Evolutionary conservation across 1,140 invertebrate genomes (phyloP), one percentile per base, ranked within the genome.

Genomic region (Drosophila nikananu): DNA sequence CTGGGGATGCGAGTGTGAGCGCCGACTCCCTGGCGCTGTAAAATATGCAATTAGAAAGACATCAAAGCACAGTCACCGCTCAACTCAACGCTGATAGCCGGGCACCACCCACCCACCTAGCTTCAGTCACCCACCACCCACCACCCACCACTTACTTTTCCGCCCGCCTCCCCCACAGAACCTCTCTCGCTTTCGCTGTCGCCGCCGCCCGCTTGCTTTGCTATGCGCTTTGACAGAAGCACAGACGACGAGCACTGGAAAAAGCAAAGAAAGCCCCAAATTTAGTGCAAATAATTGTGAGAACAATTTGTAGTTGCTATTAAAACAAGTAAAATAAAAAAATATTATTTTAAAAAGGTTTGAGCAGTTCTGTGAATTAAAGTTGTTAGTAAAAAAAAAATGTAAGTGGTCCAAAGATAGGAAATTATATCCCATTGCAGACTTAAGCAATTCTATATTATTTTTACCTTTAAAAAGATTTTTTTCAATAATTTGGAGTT

Each of bases 21-120:
- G 57, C 51, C 58, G 61, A 71, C 68, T 90, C 68, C 72, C 67
- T 75, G 76, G 81, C 86, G 76, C 86, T 89, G 81, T 90, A 90
- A 90, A 90, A 90, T 90, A 90, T 90, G 86, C 86, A 90, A 90
- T 90, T 90, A 90, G 86, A 90, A 86, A 84, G 71, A 91, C 86
- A 90, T 90, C 86, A 90, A 90, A 90, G 86, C 86, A 61, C 64
- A 80, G 68, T 37, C 71, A 66, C 76, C 77, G 77, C 77, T 61
- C 77, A 78, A 59, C 77, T 61, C 77, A 71, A 37, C 59, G 58
- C 58, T 79, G 65, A 78, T 64, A 79, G 76, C 42, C 64, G 67
- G 62, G 68, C 70, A 52, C 48, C 68, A 42, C 48, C 67, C n/a
- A 19, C 39, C 39, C 49, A 13, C 25, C 72, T 48, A 48, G 35